phyloP scores from a whole-genome alignment of 1,140 invertebrate genomes.

The Zaprionus africanus region DNA sequence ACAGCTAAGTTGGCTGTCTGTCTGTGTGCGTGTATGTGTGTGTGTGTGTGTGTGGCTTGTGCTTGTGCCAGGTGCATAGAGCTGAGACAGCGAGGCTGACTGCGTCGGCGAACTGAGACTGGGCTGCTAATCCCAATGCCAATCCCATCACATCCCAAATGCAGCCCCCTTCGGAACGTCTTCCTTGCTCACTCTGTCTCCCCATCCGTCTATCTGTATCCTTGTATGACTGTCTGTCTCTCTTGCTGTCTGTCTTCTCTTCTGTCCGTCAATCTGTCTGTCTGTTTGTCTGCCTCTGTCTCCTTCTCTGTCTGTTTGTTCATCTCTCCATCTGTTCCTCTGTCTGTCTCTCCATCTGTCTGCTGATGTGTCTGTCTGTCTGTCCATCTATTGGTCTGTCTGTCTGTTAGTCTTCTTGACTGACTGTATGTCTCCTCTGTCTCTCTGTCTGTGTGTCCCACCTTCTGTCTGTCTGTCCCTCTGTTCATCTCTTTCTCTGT shows the following conservation, averaged over 20 bases:
- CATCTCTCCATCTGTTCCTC: too few relatives aligned
- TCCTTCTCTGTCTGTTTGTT: too few relatives aligned
- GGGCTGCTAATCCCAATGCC: constrained; percentile 78
- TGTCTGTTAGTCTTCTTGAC: not conserved
- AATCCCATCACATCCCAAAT: constrained; percentile 66
- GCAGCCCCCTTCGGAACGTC: constrained; percentile 40
- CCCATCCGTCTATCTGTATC: too few relatives aligned
- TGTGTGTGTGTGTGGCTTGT: constrained; percentile 24
- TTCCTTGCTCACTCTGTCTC: not conserved
- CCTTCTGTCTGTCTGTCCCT: not conserved
- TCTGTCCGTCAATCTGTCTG: not conserved
- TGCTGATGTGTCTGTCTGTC: too few relatives aligned
- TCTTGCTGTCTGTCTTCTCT: not conserved
- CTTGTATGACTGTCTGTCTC: too few relatives aligned
- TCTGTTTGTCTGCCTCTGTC: too few relatives aligned
- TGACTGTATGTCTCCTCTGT: too few relatives aligned
- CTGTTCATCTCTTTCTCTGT: not conserved
- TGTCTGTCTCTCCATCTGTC: too few relatives aligned
- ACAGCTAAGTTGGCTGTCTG: constrained; percentile 64
- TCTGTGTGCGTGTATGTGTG: constrained; percentile 31
- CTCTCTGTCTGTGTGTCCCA: not conserved
- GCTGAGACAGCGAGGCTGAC: constrained; percentile 24
- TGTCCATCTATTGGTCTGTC: not conserved
- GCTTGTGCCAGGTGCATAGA: constrained; percentile 64
- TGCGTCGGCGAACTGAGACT: constrained; percentile 39